These are phyloP conservation scores for Otis tarda DNA, from an alignment of 2,113 vertebrate genomes.

Conservation along the genomic window DNA sequence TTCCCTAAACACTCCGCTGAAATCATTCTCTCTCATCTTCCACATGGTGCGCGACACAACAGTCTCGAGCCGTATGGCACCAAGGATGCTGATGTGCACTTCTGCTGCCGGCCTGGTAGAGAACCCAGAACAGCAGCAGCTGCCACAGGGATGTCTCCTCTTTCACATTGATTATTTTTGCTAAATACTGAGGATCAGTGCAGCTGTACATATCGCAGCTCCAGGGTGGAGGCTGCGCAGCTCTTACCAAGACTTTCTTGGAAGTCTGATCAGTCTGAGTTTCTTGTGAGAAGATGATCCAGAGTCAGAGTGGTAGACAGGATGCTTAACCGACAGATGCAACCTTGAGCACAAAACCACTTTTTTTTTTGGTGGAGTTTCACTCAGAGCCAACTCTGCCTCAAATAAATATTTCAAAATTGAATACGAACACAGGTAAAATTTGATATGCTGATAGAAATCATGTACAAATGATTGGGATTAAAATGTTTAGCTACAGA, in stretches of 20 bases:
- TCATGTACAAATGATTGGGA: neutral
- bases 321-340: neutral
- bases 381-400: neutral
- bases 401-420: neutral
- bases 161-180: slow-evolving; percentile 11
- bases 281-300: neutral
- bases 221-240: neutral
- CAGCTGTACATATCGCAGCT: neutral
- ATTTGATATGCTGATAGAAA: neutral
- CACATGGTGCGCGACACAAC: neutral
- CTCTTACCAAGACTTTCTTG: neutral
- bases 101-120: neutral
- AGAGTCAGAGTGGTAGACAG: neutral
- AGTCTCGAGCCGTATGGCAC: slow-evolving; percentile 22
- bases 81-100: neutral
- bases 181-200: neutral
- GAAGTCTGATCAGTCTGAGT: neutral
- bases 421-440: neutral
- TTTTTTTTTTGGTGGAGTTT: neutral
- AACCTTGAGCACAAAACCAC: neutral
- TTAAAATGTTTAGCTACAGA: neutral
- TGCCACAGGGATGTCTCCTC: slow-evolving; percentile 7
- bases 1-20: slow-evolving; percentile 28
- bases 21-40: slow-evolving; percentile 65
- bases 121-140: slow-evolving; percentile 33